Evolutionary conservation across 2,113 vertebrate species (phyloP), one percentile per base, ranked within the genome.

Genomic region (Fregata magnificens): DNA sequence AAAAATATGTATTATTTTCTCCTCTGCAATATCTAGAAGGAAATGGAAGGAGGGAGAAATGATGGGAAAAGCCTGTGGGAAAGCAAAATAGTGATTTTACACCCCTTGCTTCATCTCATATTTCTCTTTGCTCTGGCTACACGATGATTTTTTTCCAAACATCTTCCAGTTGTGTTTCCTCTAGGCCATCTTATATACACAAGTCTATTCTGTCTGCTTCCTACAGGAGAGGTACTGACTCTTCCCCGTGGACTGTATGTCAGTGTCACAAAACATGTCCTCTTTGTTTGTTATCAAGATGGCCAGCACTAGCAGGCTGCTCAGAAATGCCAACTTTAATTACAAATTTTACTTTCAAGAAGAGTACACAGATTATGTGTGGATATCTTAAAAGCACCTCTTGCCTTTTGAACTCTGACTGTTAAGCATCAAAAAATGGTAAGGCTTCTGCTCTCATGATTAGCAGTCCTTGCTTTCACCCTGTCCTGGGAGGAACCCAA

Each of bases 281-380:
- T 74, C 38, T 72, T 9, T 89, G 40, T 16, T 85, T 73, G 65
- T 86, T 86, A 88, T 49, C 59, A 59, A 12, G 71, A 62, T 63
- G 79, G 55, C 85, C 92, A 86, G 67, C 82, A 86, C 74, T 88
- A 93, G 85, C 82, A 88, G 90, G 32, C 92, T 94, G 79, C 80
- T 83, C 88, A 86, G 45, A 93, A 94, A 88, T 70, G 92, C 74
- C 93, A 90, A 32, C 49, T 88, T 62, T 73, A 93, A 90, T 96
- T 94, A 81, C 79, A 83, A 93, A 62, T 31, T 66, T 28, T 32
- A 19, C 31, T 88, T 62, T 70, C 38, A 47, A 53, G 58, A 50
- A 61, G 36, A 53, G 25, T 40, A 45, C 22, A 2, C 31, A 49
- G 36, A 72, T 90, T 73, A 45, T 76, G 66, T 31, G 66, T 73